Conservation (phyloP, 2,797 vertebrate genomes). For the Morelia viridis region DNA sequence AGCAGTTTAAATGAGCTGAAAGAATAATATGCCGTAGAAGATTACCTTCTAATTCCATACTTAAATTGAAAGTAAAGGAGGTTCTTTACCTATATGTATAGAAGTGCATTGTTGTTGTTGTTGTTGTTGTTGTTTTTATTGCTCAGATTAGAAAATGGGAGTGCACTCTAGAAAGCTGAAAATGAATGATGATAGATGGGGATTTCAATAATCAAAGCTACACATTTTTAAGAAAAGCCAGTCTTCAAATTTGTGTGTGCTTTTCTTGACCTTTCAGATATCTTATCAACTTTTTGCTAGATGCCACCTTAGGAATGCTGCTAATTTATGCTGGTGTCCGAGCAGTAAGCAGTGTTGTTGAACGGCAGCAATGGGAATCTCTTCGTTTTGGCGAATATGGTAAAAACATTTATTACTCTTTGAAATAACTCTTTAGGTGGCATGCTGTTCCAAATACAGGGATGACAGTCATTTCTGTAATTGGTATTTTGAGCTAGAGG, state of each 20-base stretch:
- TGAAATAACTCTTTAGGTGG: background rate
- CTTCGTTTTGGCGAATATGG: conserved; percentile 98
- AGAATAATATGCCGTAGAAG: background rate
- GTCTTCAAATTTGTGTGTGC: background rate
- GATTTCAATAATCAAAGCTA: background rate
- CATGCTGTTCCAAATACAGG: background rate
- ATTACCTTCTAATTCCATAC: background rate
- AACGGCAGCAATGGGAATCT: conserved; percentile 97
- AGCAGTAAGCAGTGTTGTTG: conserved; percentile 87
- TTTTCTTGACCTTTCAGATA: conserved; percentile 78
- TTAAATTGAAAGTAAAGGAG: background rate
- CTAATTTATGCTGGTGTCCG: conserved; percentile 92
- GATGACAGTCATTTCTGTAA: background rate
- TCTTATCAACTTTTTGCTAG: conserved; percentile 97
- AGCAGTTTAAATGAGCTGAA: background rate
- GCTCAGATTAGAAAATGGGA: background rate
- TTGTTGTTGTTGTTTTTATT: background rate
- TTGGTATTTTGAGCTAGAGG: background rate
- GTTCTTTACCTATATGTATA: background rate
- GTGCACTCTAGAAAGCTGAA: background rate
- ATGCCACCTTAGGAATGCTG: conserved; percentile 95
- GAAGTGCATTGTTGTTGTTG: background rate
- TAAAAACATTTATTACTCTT: conserved; percentile 65
- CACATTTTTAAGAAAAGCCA: background rate
- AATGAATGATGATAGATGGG: background rate